A percentile compares a stretch with the other conserved stretches of the same genome.
Conservation (phyloP, 1,140 invertebrate genomes). For the Drosophila kepulauana region DNA sequence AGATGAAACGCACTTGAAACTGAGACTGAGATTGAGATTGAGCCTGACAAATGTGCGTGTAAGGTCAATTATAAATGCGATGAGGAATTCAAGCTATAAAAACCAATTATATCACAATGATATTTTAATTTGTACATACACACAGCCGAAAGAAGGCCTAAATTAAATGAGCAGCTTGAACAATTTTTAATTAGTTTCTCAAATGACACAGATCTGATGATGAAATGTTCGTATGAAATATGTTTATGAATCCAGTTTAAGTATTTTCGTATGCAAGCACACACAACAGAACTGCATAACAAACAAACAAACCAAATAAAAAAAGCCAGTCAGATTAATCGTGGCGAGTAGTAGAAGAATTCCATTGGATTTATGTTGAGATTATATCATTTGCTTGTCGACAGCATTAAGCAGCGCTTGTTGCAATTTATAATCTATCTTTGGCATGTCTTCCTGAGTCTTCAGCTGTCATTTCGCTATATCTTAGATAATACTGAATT, state of each 20-base stretch:
- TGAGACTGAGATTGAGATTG: too few species aligned
- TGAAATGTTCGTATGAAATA: slow-evolving; percentile 1
- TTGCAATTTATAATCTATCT: slow-evolving; percentile 8
- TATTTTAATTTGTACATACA: neutral
- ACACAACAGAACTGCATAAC: neutral
- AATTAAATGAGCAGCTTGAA: neutral
- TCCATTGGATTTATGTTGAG: slow-evolving; percentile 10
- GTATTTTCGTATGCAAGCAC: neutral
- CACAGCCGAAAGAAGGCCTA: neutral
- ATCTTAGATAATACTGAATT: slow-evolving; percentile 9
- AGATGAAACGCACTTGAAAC: slow-evolving; percentile 25
- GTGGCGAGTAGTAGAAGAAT: neutral
- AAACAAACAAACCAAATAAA: neutral
- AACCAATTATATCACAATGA: neutral
- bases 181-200: neutral
- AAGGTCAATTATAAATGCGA: slow-evolving; percentile 27
- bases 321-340: neutral
- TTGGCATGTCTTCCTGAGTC: neutral
- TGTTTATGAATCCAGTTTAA: slow-evolving; percentile 1
- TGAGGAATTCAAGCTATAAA: neutral
- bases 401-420: neutral
- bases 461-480: slow-evolving; percentile 12
- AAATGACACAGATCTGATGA: slow-evolving; percentile 1
- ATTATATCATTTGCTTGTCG: slow-evolving; percentile 1
- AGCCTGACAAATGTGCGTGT: slow-evolving; percentile 36